Evolutionary conservation across 2,888 invertebrate genomes (phyloP).

Genomic region (Philonicus albiceps): DNA sequence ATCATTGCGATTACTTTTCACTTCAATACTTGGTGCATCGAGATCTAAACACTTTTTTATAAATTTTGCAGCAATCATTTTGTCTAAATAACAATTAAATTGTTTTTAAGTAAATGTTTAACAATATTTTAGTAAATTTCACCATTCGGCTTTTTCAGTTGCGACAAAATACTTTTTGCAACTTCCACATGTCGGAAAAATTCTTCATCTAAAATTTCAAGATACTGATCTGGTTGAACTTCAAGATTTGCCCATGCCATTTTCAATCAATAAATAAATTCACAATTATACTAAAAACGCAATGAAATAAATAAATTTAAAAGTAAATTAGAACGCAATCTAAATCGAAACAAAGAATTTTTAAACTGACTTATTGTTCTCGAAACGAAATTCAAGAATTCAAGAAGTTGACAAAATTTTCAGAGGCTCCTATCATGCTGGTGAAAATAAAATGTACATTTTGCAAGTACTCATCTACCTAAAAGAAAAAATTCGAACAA

Average conservation of each 20-base stretch:
- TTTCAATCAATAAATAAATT: slow-evolving; percentile 23
- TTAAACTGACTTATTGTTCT: background rate
- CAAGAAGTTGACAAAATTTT: background rate
- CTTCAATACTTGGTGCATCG: slow-evolving; percentile 62
- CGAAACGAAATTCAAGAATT: background rate
- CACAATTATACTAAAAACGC: background rate
- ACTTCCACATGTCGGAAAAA: slow-evolving; percentile 65
- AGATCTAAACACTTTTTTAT: slow-evolving; percentile 62
- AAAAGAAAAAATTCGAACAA: background rate
- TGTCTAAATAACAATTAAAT: slow-evolving; percentile 54
- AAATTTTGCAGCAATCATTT: slow-evolving; percentile 64
- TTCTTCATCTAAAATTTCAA: slow-evolving; percentile 64
- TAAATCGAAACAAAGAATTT: background rate
- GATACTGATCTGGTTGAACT: slow-evolving; percentile 45
- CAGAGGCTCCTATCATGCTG: background rate
- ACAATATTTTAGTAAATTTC: slow-evolving; percentile 1
- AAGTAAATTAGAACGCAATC: background rate
- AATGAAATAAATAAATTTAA: slow-evolving; percentile 36
- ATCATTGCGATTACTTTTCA: slow-evolving; percentile 66
- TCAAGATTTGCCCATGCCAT: slow-evolving; percentile 47
- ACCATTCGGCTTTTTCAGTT: slow-evolving; percentile 59
- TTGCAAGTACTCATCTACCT: background rate
- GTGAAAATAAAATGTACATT: background rate
- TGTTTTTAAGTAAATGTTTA: background rate
- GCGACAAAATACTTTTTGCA: slow-evolving; percentile 62